Conservation (phyloP, 1,140 invertebrate species). For the Tachypleus tridentatus region DNA sequence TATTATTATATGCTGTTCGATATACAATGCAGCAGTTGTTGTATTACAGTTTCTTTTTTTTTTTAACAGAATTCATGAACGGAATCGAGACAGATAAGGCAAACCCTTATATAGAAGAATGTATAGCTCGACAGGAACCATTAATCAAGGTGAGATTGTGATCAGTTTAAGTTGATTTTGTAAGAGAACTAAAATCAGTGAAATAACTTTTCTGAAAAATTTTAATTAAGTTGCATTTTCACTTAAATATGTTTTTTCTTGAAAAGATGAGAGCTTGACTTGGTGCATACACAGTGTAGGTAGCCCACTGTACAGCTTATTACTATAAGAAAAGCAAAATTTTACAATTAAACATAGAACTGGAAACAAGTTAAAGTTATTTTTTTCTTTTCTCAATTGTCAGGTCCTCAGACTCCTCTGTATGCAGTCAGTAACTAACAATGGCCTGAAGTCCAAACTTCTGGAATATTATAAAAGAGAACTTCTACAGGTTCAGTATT, state of each 20-base stretch:
- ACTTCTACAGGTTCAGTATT: slow-evolving; percentile 42
- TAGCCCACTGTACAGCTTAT: too few species aligned
- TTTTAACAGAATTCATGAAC: slow-evolving; percentile 59
- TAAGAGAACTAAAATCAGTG: not conserved
- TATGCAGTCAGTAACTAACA: slow-evolving; percentile 69
- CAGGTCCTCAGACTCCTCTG: slow-evolving; percentile 72
- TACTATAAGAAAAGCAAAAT: too few species aligned
- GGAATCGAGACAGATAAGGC: slow-evolving; percentile 81
- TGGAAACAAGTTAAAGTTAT: not conserved
- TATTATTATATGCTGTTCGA: too few species aligned
- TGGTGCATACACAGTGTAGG: too few species aligned
- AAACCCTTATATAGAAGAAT: slow-evolving; percentile 77
- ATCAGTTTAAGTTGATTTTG: slow-evolving; percentile 4
- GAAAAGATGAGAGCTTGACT: too few species aligned
- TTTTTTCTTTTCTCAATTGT: slow-evolving; percentile 16
- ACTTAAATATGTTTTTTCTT: slow-evolving; percentile 4
- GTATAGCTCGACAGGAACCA: slow-evolving; percentile 69
- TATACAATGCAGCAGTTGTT: too few species aligned
- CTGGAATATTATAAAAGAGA: slow-evolving; percentile 87
- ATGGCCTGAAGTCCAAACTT: slow-evolving; percentile 78
- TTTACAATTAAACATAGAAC: too few species aligned
- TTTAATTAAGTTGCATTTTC: not conserved
- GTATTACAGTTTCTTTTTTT: too few species aligned
- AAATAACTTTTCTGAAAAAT: not conserved
- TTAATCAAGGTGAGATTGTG: slow-evolving; percentile 48